phyloP scores from a whole-genome alignment of 2,113 vertebrate genomes.

The Xyliphius kryptos region DNA sequence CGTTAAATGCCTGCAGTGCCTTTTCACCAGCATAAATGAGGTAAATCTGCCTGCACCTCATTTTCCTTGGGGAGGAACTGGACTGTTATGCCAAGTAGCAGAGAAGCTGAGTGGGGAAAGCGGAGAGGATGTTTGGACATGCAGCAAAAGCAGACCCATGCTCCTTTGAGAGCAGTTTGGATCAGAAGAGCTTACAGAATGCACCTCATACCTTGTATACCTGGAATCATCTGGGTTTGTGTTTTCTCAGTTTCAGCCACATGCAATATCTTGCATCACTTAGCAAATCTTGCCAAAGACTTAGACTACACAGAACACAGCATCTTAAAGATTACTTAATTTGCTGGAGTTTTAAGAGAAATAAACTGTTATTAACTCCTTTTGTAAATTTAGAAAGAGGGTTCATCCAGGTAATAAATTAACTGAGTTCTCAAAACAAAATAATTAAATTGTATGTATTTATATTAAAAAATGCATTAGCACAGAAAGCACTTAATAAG shows the following conservation, averaged over 20 bases:
- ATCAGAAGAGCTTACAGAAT: constrained; percentile 62
- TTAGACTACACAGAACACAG: constrained; percentile 49
- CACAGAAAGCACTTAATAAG: constrained; percentile 34
- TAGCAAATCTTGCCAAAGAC: constrained; percentile 49
- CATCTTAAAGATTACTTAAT: too few species aligned
- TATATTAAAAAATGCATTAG: too few species aligned
- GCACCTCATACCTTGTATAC: too few species aligned
- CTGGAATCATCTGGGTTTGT: constrained; percentile 49
- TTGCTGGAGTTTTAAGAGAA: too few species aligned
- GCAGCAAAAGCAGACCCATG: constrained; percentile 55
- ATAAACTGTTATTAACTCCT: too few species aligned
- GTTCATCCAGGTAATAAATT: too few species aligned
- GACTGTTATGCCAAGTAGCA: constrained; percentile 57
- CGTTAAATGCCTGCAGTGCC: constrained; percentile 57
- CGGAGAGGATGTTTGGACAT: constrained; percentile 52
- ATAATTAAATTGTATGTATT: too few species aligned
- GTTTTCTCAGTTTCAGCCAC: constrained; percentile 40
- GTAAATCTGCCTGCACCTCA: constrained; percentile 55
- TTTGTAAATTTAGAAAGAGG: too few species aligned
- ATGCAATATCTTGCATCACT: constrained; percentile 43
- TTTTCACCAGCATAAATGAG: constrained; percentile 60
- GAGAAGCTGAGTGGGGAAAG: constrained; percentile 52
- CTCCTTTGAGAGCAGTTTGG: constrained; percentile 60
- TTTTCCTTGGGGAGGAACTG: constrained; percentile 56
- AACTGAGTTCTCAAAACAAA: too few species aligned